Base-by-base conservation (phyloP, 2,888 invertebrate genomes). In the Sphaerophoria rueppellii region DNA sequence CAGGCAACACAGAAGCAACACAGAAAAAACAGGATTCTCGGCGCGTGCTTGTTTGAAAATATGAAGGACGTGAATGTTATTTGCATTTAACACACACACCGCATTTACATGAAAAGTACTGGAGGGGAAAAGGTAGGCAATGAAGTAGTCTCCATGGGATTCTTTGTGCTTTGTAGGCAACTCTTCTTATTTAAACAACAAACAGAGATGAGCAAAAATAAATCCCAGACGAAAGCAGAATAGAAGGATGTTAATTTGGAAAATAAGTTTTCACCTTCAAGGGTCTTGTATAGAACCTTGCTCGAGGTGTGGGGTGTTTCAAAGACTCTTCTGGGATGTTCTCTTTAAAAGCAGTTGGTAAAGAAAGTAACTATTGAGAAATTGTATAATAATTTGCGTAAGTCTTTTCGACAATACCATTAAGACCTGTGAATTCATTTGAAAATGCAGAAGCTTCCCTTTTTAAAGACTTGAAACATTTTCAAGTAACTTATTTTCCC, bases 401-500 rank as follows among this genome's bases (percentile, higher is more conserved):
- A 24, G 24, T 24, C 24, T 2, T 24, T 24, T 24, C 24, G 24
- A 24, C 24, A 24, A 24, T 24, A 24, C 24, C 24, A 24, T 24
- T 24, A 24, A 12, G 6, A 43, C 9, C 9, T 4, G 9, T 4
- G 43, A 43, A 12, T 43, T 11, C 11, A 43, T 12, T 12, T 43
- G 9, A 43, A 52, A 7, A 52, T 52, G 37, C 55, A 63, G 48
- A 80, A 74, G 48, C 55, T 24, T 2, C 24, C 11, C 34, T 16
- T 70, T 12, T 55, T 48, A 24, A n/a, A 73, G 67, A 74, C 74
- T 73, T 54, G 67, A 61, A 74, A 16, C 50, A 32, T 60, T 54
- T 79, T 48, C 55, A n/a, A 73, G 77, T 57, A 73, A 69, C 61
- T 73, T 78, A 73, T 82, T 61, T 37, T 11, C 24, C 40, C 7